Base-by-base conservation (phyloP, 2,888 invertebrate genomes). In the Luperina testacea region DNA sequence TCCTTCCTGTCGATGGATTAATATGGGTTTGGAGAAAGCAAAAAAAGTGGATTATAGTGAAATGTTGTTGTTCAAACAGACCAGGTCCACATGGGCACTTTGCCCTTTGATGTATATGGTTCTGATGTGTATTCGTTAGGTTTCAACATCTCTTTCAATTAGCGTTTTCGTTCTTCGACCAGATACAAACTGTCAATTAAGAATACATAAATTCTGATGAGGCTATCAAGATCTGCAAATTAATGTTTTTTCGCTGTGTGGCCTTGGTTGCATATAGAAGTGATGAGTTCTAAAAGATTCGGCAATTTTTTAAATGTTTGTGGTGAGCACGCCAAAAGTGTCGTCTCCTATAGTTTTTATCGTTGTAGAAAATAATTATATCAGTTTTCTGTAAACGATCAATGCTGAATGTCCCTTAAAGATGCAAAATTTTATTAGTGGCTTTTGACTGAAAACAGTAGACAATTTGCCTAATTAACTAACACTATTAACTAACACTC, bases 141-240 rank as follows among this genome's bases (percentile, higher is more conserved):
- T 70, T 71, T 45, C 24, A 69, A 72, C 15, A 51, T 38, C 15
- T 24, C 57, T 24, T 59, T 38, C 57, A 75, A 48, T 78, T 67
- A 38, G 8, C n/a, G 32, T 53, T 77, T 75, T 82, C 53, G 27
- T 64, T 87, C 42, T 77, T 59, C 53, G 8, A 67, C 64, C 53
- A 73, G 68, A 72, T 61, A 61, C 45, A 32, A 64, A 63, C 71
- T 76, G 64, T 64, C 85, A 81, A 80, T 87, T 83, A 77, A 78
- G 61, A 86, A 75, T 61, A 80, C 84, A 84, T 87, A 75, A 27
- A 87, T 80, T 82, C 71, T 80, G 38, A 83, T 78, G 72, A 75
- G 24, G 59, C 69, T 87, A 87, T 86, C 88, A 80, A 87, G 79
- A 85, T 82, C 61, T 80, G 73, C 80, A 79, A 87, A 85, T 87